Evolutionary conservation across 2,113 vertebrate genomes (phyloP).

Genomic region (Sylvilagus bachmani): DNA sequence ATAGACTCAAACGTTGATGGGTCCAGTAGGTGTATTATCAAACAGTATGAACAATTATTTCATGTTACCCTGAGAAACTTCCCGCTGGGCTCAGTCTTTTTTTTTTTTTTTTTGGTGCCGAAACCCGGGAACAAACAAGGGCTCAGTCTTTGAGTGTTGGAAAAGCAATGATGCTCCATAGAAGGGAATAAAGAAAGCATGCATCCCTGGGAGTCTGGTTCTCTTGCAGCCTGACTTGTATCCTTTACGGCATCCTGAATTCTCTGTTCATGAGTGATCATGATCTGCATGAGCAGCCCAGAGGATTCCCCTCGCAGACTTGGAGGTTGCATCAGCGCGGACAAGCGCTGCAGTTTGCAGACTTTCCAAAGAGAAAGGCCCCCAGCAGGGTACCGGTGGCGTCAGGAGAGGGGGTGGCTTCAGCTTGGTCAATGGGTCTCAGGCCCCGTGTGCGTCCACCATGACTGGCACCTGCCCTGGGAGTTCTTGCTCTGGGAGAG

Average conservation of each 20-base stretch:
- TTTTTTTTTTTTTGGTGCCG: too few relatives aligned
- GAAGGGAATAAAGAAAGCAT: neutral
- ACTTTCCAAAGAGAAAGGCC: neutral
- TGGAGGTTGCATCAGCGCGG: neutral
- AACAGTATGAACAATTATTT: neutral
- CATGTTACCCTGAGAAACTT: neutral
- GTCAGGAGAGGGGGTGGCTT: neutral
- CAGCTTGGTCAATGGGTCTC: rapidly evolving
- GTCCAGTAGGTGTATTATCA: neutral
- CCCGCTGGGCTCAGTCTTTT: neutral
- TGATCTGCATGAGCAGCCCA: neutral
- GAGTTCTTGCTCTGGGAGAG: neutral
- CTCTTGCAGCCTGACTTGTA: neutral
- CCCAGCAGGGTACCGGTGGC: neutral
- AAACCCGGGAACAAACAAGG: too few relatives aligned
- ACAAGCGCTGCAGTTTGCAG: neutral
- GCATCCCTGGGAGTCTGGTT: neutral
- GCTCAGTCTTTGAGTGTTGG: neutral
- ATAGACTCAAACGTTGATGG: neutral
- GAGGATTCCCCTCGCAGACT: neutral
- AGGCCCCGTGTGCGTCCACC: neutral
- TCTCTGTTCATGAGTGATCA: neutral
- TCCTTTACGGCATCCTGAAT: neutral
- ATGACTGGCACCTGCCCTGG: neutral
- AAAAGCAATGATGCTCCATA: neutral